Base-by-base conservation (phyloP, 2,797 vertebrate genomes). In the Urocyon cinereoargenteus region DNA sequence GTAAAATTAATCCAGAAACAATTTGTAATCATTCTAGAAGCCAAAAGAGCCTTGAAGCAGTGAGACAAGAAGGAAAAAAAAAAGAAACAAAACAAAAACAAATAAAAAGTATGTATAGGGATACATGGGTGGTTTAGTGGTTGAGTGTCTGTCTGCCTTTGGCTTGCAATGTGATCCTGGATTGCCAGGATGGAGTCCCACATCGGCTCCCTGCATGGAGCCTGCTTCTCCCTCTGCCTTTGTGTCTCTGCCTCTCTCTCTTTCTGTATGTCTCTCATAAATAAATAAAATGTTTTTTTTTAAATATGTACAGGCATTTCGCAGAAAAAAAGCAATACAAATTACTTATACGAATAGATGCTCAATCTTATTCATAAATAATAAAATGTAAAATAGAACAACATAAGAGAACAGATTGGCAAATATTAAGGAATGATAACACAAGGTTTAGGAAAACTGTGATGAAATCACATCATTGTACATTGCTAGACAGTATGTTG, bases 361-460 rank as follows among this genome's bases (percentile, higher is more conserved):
- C 2, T 62, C 31, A 77, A 28, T 77, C 26, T 49, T 59, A 91
- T 81, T 89, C 21, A 28, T 85, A 66, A 81, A 85, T 16, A 81
- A 81, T 86, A 91, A 78, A 82, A 91, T 89, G 45, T 18, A 91
- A 93, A 86, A 91, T 82, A 77, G 82, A 75, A 88, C 14, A 91
- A 92, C 19, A 93, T 70, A 66, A 62, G 26, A 73, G 10, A 86
- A 82, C 28, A 89, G 14, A 78, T 36, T 70, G 18, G 51, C 64
- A 93, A 94, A 68, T 90, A 81, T 81, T 84, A 91, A 91, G 31
- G 14, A 82, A 83, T 75, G n/a, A 62, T 81, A 91, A 72, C 13
- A 73, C 3, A n/a, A 79, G n/a, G 5, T 21, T 73, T 61, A 68
- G 14, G 36, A 88, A 16, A 77, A 6, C 40, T 64, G 6, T 79